A percentile compares a stretch with the other conserved stretches of the same genome.
Conservation (phyloP, 2,113 vertebrate species). For the Eira barbara region DNA sequence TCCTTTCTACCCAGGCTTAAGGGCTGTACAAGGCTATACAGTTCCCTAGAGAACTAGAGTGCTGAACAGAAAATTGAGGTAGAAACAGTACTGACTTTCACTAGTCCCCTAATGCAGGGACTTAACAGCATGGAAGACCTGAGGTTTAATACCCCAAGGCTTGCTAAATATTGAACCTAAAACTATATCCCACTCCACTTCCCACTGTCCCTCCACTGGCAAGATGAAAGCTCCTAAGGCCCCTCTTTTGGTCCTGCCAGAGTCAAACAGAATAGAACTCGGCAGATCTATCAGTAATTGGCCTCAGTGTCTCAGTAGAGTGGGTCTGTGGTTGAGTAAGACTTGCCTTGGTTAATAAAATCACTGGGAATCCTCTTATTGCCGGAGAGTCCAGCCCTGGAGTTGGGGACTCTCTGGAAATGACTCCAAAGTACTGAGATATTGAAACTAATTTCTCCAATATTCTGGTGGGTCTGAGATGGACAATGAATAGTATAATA, state of each 20-base stretch:
- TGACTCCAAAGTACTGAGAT: not conserved
- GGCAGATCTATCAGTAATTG: not conserved
- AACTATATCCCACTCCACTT: not conserved
- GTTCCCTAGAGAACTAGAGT: not conserved
- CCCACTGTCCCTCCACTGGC: not conserved
- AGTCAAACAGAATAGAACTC: not conserved
- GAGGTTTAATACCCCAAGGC: not conserved
- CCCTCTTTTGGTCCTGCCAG: not conserved
- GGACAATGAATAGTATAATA: not conserved
- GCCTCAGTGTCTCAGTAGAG: not conserved
- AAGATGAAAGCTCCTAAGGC: not conserved
- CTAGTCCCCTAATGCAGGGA: not conserved
- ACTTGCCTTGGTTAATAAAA: not conserved
- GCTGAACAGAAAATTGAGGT: not conserved
- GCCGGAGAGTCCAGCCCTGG: not conserved
- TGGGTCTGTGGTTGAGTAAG: not conserved
- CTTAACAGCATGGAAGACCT: not conserved
- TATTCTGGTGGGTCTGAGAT: not conserved
- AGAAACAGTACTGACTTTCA: not conserved
- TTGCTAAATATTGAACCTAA: not conserved
- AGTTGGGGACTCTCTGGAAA: not conserved
- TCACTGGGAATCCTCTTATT: not conserved
- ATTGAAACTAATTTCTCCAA: not conserved
- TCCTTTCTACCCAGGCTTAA: not conserved
- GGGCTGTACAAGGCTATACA: not conserved